Base-by-base conservation (phyloP, 2,797 vertebrate genomes). In the Characodon lateralis region DNA sequence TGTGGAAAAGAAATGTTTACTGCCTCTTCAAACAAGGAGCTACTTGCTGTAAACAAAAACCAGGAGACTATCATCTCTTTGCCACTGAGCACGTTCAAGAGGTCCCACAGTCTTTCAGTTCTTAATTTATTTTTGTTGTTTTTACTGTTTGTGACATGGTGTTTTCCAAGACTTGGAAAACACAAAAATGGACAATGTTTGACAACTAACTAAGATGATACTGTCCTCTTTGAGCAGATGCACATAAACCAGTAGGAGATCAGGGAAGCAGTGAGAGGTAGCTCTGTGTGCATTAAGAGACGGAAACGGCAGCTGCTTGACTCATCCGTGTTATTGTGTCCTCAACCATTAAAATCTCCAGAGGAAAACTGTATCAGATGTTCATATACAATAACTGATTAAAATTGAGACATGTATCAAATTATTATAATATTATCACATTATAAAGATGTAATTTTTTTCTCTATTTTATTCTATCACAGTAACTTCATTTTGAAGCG, bases 261-360 rank as follows among this genome's bases (percentile, higher is more conserved):
- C 85, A 86, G 85, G 80, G 76, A 83, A 78, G 82, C 86, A 84
- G 83, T 78, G 81, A 85, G 87, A 83, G 78, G 86, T 82, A 78
- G 74, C 81, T 61, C 82, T 88, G 88, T 28, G 39, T 88, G 77
- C 74, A 72, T 86, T 85, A 74, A 83, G 84, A 84, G 76, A 72
- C 81, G 82, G 71, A 85, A 74, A 73, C 81, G 83, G 92, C 93
- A 94, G 90, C 93, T 95, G 91, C 74, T 94, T 85, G 78, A 89
- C 85, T 93, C 92, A 94, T 94, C 82, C 71, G 59, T 83, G 82
- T 77, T 72, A 50, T 77, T 59, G 77, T 71, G 74, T 85, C 83
- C 59, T 78, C 76, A 58, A 81, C 51, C 83, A 85, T 79, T 35
- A 28, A 79, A 82, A 35, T 79, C 88, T 75, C 78, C 26, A 13